A percentile compares a stretch with the other conserved stretches of the same genome.
These are phyloP conservation scores for Diogma glabrata DNA, from an alignment of 2,888 invertebrate species.

Conservation along the genomic window DNA sequence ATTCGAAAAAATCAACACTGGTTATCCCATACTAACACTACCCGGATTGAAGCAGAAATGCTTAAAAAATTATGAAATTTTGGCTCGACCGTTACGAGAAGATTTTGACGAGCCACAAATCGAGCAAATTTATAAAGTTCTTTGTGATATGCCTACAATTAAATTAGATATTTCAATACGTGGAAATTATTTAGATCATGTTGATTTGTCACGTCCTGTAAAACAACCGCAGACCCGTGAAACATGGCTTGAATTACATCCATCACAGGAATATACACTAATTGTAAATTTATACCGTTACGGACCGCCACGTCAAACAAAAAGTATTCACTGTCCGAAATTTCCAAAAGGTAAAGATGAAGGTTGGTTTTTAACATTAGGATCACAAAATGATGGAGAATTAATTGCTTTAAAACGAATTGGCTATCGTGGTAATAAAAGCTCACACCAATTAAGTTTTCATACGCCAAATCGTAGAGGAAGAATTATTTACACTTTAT, in stretches of 20 bases:
- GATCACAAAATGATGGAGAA: constrained; percentile 56
- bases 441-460: constrained; percentile 46
- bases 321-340: constrained; percentile 66
- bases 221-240: constrained; percentile 32
- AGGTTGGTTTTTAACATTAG: constrained; percentile 87
- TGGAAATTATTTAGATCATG: constrained; percentile 38
- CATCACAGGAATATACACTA: constrained; percentile 63
- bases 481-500: constrained; percentile 64
- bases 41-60: constrained; percentile 31
- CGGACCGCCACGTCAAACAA: constrained; percentile 42
- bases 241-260: constrained; percentile 50
- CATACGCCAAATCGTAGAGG: constrained; percentile 51
- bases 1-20: constrained; percentile 41
- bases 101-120: constrained; percentile 58
- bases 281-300: constrained; percentile 44
- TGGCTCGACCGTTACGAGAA: constrained; percentile 48
- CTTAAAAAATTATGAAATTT: constrained; percentile 44
- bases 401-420: constrained; percentile 73
- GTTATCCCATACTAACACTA: constrained; percentile 27
- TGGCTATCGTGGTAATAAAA: constrained; percentile 40
- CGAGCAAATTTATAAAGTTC: constrained; percentile 48
- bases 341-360: constrained; percentile 92
- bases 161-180: constrained; percentile 44
- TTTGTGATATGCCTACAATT: constrained; percentile 53
- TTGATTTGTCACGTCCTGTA: constrained; percentile 26